phyloP scores from a whole-genome alignment of 2,888 invertebrate genomes.

The Macrophya annulata region DNA sequence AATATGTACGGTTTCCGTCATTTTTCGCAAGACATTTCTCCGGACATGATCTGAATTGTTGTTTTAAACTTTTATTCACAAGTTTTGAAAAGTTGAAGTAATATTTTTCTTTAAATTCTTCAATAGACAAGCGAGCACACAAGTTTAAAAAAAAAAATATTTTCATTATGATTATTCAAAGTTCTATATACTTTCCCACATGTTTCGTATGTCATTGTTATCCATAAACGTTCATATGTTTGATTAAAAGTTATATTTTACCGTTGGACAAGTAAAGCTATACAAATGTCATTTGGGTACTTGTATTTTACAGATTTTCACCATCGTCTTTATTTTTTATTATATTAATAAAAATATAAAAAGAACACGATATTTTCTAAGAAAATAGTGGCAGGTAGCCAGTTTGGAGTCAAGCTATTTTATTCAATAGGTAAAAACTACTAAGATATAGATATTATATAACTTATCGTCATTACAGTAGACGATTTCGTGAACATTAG shows the following conservation, averaged over 20 bases:
- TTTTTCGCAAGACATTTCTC: slow-evolving; percentile 8
- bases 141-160: background rate
- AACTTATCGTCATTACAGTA: background rate
- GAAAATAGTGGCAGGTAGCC: slow-evolving; percentile 27
- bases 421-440: background rate
- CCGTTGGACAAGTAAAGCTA: background rate
- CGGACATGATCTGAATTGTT: background rate
- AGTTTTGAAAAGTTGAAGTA: background rate
- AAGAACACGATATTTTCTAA: background rate
- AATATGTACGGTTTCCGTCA: background rate
- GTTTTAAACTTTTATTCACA: slow-evolving; percentile 2
- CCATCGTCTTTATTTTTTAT: background rate
- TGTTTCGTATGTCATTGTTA: background rate
- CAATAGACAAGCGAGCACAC: background rate
- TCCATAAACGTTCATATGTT: background rate
- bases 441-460: background rate
- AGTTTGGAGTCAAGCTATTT: background rate
- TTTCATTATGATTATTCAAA: background rate
- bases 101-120: background rate
- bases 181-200: background rate
- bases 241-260: background rate
- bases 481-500: background rate
- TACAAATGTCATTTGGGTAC: background rate
- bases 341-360: slow-evolving; percentile 32
- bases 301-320: slow-evolving; percentile 2